phyloP scores from a whole-genome alignment of 2,113 vertebrate genomes.

The Stigmatopora argus region DNA sequence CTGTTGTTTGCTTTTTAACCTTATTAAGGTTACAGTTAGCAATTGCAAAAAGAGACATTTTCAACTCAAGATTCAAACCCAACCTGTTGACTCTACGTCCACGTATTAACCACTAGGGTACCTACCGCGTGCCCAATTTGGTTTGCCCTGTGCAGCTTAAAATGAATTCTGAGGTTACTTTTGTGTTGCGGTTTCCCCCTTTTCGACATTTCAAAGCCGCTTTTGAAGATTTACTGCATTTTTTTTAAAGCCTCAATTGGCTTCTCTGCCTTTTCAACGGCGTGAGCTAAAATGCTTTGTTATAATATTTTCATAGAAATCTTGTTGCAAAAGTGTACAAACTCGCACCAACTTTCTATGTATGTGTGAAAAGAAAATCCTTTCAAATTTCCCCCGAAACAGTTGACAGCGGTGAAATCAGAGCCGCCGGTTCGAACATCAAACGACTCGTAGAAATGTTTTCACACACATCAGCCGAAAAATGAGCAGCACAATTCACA shows the following conservation, averaged over 20 bases:
- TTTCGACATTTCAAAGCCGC: conserved; percentile 72
- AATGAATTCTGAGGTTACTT: conserved; percentile 72
- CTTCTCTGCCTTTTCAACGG: conserved; percentile 39
- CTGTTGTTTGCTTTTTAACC: not conserved
- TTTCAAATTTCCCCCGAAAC: conserved; percentile 4
- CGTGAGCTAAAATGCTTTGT: conserved; percentile 49
- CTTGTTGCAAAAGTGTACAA: conserved; percentile 27
- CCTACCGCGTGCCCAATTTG: conserved; percentile 56
- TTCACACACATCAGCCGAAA: conserved; percentile 4
- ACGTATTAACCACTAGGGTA: conserved; percentile 10
- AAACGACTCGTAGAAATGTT: conserved; percentile 3
- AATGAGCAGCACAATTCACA: conserved; percentile 6
- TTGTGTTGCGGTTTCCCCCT: conserved; percentile 61
- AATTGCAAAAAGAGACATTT: not conserved
- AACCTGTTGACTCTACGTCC: not conserved
- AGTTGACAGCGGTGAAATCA: conserved; percentile 1
- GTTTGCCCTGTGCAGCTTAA: conserved; percentile 58
- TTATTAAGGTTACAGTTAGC: not conserved
- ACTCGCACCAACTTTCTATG: not conserved
- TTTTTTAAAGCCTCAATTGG: conserved; percentile 69
- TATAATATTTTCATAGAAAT: conserved; percentile 56
- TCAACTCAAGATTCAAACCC: not conserved
- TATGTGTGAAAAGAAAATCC: not conserved
- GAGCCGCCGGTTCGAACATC: conserved; percentile 6
- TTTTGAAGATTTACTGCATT: conserved; percentile 69